Percentiles rank a stretch among this genome's conserved stretches.
Evolutionary conservation across 2,888 invertebrate genomes (phyloP).

Genomic region (Melanophora roralis): DNA sequence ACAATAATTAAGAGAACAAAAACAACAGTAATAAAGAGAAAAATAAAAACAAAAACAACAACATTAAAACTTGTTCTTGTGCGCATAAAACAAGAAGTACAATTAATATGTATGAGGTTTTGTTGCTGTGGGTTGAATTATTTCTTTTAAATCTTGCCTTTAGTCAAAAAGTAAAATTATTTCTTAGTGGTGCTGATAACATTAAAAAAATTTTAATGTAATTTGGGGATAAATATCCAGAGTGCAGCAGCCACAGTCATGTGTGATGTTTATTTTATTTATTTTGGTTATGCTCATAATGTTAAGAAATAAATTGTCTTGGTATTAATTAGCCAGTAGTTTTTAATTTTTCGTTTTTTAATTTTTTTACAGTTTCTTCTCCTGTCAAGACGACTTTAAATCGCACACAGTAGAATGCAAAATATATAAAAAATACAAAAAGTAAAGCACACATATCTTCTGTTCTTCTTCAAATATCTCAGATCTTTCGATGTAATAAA

Average conservation of each 20-base stretch:
- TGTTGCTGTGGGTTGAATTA: slow-evolving; percentile 24
- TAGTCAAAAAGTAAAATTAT: slow-evolving; percentile 6
- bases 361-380: slow-evolving; percentile 6
- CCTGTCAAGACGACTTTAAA: slow-evolving; percentile 48
- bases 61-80: slow-evolving; percentile 36
- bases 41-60: slow-evolving; percentile 28
- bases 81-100: slow-evolving; percentile 39
- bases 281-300: slow-evolving; percentile 1
- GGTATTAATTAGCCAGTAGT: slow-evolving; percentile 58
- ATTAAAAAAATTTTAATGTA: neutral
- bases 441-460: slow-evolving; percentile 1
- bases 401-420: neutral
- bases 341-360: slow-evolving; percentile 13
- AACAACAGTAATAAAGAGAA: too few species aligned
- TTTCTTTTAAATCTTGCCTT: neutral
- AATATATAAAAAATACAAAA: neutral
- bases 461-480: neutral
- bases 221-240: neutral
- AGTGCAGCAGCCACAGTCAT: neutral
- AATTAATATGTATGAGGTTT: slow-evolving; percentile 59
- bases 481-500: too few species aligned
- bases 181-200: neutral
- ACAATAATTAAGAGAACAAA: slow-evolving; percentile 1
- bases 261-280: neutral
- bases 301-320: slow-evolving; percentile 49